Evolutionary conservation across 2,113 vertebrate species (phyloP).

Genomic region (Thymallus thymallus): DNA sequence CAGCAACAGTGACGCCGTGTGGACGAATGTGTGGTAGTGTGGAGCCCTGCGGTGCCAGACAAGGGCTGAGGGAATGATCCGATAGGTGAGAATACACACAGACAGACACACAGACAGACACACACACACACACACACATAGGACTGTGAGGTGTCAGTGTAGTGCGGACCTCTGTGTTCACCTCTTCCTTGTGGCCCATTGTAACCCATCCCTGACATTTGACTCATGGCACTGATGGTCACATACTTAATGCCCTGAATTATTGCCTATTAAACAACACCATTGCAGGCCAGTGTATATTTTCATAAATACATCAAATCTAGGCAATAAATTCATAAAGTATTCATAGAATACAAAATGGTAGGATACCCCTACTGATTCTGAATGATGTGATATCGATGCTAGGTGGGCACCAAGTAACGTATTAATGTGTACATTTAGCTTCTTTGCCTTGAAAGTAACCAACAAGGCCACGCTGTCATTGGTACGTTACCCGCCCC

Average conservation of each 20-base stretch:
- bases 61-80: constrained; percentile 68
- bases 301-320: too few species aligned
- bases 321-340: too few species aligned
- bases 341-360: too few species aligned
- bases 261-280: constrained; percentile 29
- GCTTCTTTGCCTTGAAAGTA: constrained; percentile 37
- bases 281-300: background rate
- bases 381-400: too few species aligned
- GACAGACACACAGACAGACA: constrained; percentile 17
- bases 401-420: background rate
- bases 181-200: constrained; percentile 24
- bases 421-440: background rate
- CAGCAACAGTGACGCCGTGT: constrained; percentile 78
- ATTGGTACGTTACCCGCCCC: constrained; percentile 57
- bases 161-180: background rate
- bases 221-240: constrained; percentile 45
- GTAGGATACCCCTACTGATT: too few species aligned
- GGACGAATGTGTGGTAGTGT: constrained; percentile 65
- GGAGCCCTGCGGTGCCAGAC: constrained; percentile 47
- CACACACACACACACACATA: background rate
- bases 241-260: constrained; percentile 32
- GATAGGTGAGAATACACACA: constrained; percentile 63
- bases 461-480: constrained; percentile 39
- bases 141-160: background rate
- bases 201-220: constrained; percentile 48